Base-by-base conservation (phyloP, 2,888 invertebrate species). In the Epicampocera succincta region DNA sequence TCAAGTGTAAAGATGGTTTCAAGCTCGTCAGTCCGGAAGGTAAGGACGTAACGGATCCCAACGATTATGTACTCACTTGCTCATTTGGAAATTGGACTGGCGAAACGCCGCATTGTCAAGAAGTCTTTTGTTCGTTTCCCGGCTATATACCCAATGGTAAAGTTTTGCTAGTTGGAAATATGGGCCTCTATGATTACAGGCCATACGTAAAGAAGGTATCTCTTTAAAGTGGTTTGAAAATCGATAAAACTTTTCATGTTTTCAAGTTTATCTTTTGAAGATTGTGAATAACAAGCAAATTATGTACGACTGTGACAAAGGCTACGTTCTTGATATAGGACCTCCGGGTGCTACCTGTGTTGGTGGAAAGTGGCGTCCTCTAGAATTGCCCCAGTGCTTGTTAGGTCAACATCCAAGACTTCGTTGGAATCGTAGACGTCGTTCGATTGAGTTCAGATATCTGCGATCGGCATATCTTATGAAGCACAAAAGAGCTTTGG, bases 11-110 rank as follows among this genome's bases (percentile, higher is more conserved):
- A 87, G 98, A 99, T 87, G 99, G 99, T 0, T 99, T 93, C 89
- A 94, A 94, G 80, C 91, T 98, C n/a, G 93, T 94, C 48, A 97
- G 95, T 5, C 93, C 94, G 9, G 87, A 91, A 69, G 92, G 94
- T 50, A 91, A 91, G 68, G 91, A 92, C 56, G 85, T 91, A 2
- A 87, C 87, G 0, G 89, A 90, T 86, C 86, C 87, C 0, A 90
- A 89, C 75, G 94, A 95, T 0, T 95, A 95, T 48, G 94, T 97
- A 3, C 93, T 94, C 0, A 95, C 96, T 74, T 99, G 99, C 87
- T 95, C 96, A 0, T 99, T 96, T 90, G 99, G 99, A 0, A 95
- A 96, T 86, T 99, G 99, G 99, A 95, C 95, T 3, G 97, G 97
- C 0, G 95, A 96, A 72, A 93, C 94, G 5, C 98, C 99, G 0